Evolutionary conservation across 2,797 vertebrate genomes (phyloP).

Genomic region (Ctenosaura bakeri): DNA sequence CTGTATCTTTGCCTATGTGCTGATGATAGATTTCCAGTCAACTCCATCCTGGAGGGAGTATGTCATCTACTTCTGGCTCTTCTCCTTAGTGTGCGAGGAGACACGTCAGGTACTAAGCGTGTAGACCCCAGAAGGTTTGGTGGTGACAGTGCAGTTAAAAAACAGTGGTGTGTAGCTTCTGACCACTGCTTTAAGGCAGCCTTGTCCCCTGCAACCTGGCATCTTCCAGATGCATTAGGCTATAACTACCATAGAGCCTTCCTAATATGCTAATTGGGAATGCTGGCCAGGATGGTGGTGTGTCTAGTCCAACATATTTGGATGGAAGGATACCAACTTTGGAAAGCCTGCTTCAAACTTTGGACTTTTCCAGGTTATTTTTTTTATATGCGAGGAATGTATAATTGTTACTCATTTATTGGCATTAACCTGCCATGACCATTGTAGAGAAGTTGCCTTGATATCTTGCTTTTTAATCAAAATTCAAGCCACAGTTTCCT

Average conservation of each 20-base stretch:
- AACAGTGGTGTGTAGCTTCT: neutral
- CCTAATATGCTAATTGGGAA: neutral
- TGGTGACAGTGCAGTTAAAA: neutral
- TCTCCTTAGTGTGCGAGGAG: constrained; percentile 94
- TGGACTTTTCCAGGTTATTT: neutral
- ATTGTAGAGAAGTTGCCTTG: neutral
- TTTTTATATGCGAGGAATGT: neutral
- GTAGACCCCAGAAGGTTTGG: neutral
- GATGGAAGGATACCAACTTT: neutral
- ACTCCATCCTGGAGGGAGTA: constrained; percentile 85
- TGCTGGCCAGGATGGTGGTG: neutral
- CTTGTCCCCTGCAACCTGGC: neutral
- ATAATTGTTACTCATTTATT: neutral
- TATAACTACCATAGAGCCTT: neutral
- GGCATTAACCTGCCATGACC: neutral
- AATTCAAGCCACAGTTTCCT: neutral
- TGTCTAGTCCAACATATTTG: neutral
- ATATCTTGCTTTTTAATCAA: neutral
- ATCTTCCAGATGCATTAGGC: neutral
- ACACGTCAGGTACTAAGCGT: constrained; percentile 87
- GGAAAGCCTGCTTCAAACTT: neutral
- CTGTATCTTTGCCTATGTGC: constrained; percentile 90
- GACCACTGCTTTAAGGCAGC: neutral
- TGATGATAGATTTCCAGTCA: constrained; percentile 93
- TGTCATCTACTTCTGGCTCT: constrained; percentile 93